Conservation (phyloP, 2,113 vertebrate species). For the Rutilus rutilus region DNA sequence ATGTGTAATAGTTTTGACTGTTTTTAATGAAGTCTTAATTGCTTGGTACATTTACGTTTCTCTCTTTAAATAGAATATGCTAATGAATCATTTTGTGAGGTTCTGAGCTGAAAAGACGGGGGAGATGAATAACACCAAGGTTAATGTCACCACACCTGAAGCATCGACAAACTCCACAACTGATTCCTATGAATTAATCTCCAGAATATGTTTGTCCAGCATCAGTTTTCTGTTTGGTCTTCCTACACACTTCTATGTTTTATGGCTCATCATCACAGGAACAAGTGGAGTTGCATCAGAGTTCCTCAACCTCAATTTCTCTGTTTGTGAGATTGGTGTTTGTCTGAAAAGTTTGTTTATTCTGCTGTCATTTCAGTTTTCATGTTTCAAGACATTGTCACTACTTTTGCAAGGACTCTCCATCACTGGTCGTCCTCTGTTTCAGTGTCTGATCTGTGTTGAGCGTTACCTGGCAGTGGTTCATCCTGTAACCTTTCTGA, state of each 20-base stretch:
- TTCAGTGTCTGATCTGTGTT: conserved; percentile 7
- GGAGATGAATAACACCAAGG: background rate
- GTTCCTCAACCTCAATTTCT: background rate
- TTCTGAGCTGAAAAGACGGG: no score
- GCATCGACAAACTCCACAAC: background rate
- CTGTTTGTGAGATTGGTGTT: conserved; percentile 4
- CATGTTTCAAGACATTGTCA: background rate
- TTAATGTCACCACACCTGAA: background rate
- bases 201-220: background rate
- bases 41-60: no score
- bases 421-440: conserved; percentile 2
- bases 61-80: no score
- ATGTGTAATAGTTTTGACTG: no score
- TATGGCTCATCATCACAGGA: background rate
- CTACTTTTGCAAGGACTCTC: background rate
- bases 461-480: conserved; percentile 29
- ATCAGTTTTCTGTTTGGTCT: background rate
- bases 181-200: background rate
- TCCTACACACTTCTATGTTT: conserved; percentile 20
- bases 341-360: background rate
- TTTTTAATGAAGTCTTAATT: no score
- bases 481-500: conserved; percentile 34
- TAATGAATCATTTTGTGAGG: no score
- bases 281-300: background rate
- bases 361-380: background rate